Evolutionary conservation across 2,797 vertebrate genomes (phyloP).

Genomic region (Basileuterus tristriatus): DNA sequence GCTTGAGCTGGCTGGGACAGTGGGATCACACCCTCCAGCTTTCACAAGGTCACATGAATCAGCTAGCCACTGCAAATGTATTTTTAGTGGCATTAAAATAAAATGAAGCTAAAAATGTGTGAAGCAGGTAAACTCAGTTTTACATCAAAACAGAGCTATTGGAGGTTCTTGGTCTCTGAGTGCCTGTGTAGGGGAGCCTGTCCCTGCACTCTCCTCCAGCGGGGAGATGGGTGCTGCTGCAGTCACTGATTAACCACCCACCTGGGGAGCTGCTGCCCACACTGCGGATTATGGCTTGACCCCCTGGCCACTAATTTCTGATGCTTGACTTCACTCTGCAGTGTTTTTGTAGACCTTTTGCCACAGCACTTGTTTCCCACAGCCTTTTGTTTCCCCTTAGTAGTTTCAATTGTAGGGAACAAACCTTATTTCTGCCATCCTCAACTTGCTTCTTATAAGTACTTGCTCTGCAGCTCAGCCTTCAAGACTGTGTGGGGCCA

Average conservation of each 20-base stretch:
- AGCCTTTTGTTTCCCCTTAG: neutral
- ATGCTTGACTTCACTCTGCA: conserved; percentile 14
- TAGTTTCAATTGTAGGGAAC: neutral
- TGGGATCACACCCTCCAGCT: neutral
- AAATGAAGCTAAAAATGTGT: neutral
- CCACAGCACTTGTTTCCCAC: neutral
- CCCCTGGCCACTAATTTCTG: neutral
- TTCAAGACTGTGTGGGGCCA: neutral
- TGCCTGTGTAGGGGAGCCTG: neutral
- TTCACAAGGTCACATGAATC: neutral
- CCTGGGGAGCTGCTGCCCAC: neutral
- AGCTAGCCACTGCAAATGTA: neutral
- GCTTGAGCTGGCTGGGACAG: accelerated
- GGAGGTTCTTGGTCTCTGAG: neutral
- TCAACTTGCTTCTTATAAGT: neutral
- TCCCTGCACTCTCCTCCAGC: neutral
- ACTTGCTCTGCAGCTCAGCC: neutral
- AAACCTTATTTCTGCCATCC: neutral
- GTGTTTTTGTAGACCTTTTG: neutral
- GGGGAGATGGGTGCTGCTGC: neutral
- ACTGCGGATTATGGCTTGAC: accelerated
- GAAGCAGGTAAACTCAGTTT: neutral
- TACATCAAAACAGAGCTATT: neutral
- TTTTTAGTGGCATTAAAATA: neutral
- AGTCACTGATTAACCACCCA: neutral